phyloP scores from a whole-genome alignment of 2,888 invertebrate genomes.

The Drosophila setosimentum region DNA sequence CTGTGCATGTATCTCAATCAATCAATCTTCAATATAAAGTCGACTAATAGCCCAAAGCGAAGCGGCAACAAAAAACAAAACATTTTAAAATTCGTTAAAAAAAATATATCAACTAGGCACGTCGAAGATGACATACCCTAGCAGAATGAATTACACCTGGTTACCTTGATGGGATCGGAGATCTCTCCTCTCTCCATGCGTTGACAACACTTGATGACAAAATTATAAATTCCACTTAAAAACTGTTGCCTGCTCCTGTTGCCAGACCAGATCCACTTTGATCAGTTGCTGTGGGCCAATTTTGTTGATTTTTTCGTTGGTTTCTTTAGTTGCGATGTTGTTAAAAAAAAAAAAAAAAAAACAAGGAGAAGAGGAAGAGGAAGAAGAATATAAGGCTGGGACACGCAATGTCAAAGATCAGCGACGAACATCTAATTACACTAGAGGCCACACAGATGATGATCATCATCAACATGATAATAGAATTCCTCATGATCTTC shows the following conservation, averaged over 20 bases:
- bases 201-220: background rate
- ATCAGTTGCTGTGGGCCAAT: background rate
- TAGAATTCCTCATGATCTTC: background rate
- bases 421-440: conserved; percentile 51
- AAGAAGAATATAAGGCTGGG: background rate
- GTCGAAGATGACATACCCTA: background rate
- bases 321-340: conserved; percentile 59
- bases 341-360: conserved; percentile 49
- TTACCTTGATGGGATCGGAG: background rate
- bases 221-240: background rate
- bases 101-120: background rate
- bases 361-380: conserved; percentile 2
- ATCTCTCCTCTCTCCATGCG: background rate
- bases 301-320: background rate
- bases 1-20: conserved; percentile 50
- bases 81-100: background rate
- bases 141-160: background rate
- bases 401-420: conserved; percentile 46
- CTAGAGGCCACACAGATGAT: conserved; percentile 1
- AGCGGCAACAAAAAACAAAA: conserved; percentile 15
- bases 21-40: conserved; percentile 73
- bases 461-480: conserved; percentile 1
- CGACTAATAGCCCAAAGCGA: conserved; percentile 53
- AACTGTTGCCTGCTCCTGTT: background rate
- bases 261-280: background rate